Base-by-base conservation (phyloP, 2,113 vertebrate species). In the Hymenochirus boettgeri region DNA sequence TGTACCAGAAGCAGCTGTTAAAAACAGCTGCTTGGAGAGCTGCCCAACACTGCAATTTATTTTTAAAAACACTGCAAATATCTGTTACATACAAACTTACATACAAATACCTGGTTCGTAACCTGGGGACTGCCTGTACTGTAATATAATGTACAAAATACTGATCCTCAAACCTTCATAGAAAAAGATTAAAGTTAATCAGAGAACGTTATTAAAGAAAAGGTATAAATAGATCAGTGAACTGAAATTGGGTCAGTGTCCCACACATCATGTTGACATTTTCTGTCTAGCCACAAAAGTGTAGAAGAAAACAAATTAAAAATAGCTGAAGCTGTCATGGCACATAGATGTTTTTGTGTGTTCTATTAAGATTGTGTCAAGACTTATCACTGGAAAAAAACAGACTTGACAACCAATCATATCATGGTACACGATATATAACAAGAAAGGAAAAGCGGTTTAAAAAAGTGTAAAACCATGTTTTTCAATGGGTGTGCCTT, bases 231-330 rank as follows among this genome's bases (percentile, higher is more conserved):
- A 57, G 62, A 57, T 65, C 62, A 57, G 27, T 47, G 51, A 54
- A 65, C 58, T 27, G 25, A 66, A 69, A 69, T 50, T 69, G 57
- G 65, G 65, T 69, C 65, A 67, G 2, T 39, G 55, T 52, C 64
- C 31, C 55, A 69, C 56, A 52, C 29, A 26, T 53, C 9, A 29
- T 2, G 60, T 53, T 69, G 31, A 69, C 65, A 60, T 59, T 67
- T 67, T 45, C 47, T 42, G 23, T 69, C 56, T 59, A 1, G 52
- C 55, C 63, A 26, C 63, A 57, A n/a, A 33, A 24, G 51, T 55
- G 37, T 27, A 13, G 15, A 63, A 19, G 24, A 54, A 33, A 50
- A 50, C 42, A 27, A 54, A n/a, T 17, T 18, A 55, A 17, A 55
- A 55, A 55, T 11, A 45, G 48, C 8, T 26, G 24, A 51, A 62